These are phyloP conservation scores for Ptychochromis oligacanthus DNA, from an alignment of 2,113 vertebrate genomes.

Conservation along the genomic window DNA sequence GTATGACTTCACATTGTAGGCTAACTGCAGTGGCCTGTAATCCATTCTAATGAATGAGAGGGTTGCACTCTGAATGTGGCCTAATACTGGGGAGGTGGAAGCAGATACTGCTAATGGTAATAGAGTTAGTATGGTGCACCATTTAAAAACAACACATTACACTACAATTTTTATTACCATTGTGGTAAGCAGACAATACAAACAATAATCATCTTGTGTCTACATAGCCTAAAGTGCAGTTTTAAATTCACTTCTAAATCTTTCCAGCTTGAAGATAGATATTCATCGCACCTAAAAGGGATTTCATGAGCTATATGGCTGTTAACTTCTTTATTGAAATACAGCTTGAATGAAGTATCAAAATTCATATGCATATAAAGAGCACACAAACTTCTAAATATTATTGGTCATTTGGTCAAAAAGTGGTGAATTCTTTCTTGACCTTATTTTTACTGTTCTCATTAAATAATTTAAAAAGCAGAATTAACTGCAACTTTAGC, in stretches of 20 bases:
- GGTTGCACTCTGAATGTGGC: accelerated
- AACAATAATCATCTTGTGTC: neutral
- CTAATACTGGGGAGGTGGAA: neutral
- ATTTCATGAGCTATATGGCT: no score
- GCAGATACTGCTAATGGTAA: neutral
- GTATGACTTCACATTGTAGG: neutral
- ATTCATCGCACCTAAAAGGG: neutral
- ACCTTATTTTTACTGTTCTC: neutral
- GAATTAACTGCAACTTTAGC: accelerated
- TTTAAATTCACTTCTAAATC: neutral
- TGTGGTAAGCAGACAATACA: neutral
- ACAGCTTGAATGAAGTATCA: neutral
- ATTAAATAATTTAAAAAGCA: neutral
- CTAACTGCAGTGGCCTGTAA: neutral
- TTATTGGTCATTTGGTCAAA: neutral
- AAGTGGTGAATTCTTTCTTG: neutral
- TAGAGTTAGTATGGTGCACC: neutral
- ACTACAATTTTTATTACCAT: neutral
- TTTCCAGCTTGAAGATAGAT: neutral
- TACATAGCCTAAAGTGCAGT: neutral
- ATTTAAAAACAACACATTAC: neutral
- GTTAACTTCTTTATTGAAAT: no score
- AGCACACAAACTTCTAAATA: no score
- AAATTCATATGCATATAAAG: neutral
- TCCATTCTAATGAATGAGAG: no score